A percentile compares a stretch with the other conserved stretches of the same genome.
These are phyloP conservation scores for Elaphurus davidianus DNA, from an alignment of 2,113 vertebrate species.

Conservation along the genomic window DNA sequence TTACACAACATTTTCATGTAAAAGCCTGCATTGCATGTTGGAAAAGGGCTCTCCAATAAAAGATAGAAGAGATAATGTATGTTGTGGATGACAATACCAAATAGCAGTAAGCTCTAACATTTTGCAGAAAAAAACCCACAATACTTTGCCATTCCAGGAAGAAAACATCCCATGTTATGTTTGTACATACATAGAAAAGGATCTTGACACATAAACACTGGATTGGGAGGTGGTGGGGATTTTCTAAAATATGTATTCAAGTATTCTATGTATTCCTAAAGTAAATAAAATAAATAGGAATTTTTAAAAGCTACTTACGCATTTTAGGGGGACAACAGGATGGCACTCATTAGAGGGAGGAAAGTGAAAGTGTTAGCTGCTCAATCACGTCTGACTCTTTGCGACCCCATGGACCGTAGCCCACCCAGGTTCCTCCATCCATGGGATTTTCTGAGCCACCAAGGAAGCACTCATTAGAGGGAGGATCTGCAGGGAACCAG, in stretches of 20 bases:
- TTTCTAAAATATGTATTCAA: background rate
- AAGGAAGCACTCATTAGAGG: background rate
- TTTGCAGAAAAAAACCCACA: background rate
- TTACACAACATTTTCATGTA: background rate
- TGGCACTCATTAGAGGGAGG: background rate
- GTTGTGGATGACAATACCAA: background rate
- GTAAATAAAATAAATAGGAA: background rate
- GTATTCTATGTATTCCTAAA: background rate
- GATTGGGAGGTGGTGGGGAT: background rate
- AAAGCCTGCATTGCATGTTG: background rate
- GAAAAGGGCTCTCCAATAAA: background rate
- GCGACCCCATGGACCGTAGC: rapidly evolving
- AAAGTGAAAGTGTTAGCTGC: background rate
- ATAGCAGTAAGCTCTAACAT: background rate
- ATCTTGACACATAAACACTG: background rate
- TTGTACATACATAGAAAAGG: background rate
- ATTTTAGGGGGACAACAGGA: background rate
- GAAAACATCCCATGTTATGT: background rate
- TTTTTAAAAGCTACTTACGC: background rate
- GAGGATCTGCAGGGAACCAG: background rate
- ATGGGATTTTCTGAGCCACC: background rate
- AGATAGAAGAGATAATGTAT: background rate
- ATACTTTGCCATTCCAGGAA: background rate
- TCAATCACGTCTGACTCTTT: background rate
- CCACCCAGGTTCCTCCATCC: background rate